phyloP scores from a whole-genome alignment of 2,113 vertebrate genomes.

The Anolis sagrei region DNA sequence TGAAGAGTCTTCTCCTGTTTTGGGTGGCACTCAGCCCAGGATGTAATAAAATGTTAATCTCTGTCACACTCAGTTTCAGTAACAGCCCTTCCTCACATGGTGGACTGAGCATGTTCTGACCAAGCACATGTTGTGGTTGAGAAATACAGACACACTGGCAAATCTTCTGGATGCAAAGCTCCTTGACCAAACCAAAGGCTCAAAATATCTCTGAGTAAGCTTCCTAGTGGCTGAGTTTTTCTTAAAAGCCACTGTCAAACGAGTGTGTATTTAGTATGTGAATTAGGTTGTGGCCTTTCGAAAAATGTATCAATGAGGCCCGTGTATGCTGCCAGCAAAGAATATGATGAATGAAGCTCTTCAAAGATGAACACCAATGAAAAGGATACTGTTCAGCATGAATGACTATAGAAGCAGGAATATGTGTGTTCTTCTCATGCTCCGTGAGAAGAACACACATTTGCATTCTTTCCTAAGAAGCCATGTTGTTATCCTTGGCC shows the following conservation, averaged over 20 bases:
- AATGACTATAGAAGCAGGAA: conserved; percentile 54
- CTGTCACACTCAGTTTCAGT: conserved; percentile 3
- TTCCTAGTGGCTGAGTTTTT: conserved; percentile 66
- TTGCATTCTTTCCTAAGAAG: conserved; percentile 55
- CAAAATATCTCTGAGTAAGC: conserved; percentile 70
- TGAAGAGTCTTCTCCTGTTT: background rate
- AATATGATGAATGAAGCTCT: conserved; percentile 70
- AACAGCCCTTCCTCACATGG: background rate
- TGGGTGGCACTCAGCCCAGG: background rate
- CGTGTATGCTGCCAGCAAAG: conserved; percentile 48
- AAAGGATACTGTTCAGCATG: conserved; percentile 59
- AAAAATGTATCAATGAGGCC: conserved; percentile 43
- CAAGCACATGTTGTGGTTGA: background rate
- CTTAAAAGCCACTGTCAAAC: conserved; percentile 47
- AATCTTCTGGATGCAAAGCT: conserved; percentile 74
- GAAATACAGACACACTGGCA: conserved; percentile 47
- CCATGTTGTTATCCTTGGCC: no score
- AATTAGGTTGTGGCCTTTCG: conserved; percentile 42
- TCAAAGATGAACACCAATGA: conserved; percentile 62
- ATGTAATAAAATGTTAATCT: conserved; percentile 33
- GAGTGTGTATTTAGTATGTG: conserved; percentile 48
- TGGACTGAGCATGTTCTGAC: accelerated
- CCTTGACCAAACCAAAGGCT: conserved; percentile 66
- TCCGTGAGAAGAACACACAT: conserved; percentile 56
- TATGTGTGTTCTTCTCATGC: no score